phyloP scores from a whole-genome alignment of 2,113 vertebrate species.

The Aviceda subcristata region DNA sequence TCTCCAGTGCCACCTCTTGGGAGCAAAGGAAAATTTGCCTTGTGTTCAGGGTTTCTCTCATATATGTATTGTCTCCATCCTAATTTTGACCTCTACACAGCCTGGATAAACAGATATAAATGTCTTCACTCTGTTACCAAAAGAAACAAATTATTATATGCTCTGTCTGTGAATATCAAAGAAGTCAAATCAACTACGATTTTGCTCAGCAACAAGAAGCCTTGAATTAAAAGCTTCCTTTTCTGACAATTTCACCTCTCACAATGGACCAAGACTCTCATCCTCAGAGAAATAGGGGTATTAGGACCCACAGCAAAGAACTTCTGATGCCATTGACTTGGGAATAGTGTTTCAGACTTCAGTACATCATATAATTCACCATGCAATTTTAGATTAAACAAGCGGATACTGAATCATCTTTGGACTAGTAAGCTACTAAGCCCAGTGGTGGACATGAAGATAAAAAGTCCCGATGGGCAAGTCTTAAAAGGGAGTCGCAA shows the following conservation, averaged over 20 bases:
- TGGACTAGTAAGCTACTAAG: conserved; percentile 6
- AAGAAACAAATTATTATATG: neutral
- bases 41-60: neutral
- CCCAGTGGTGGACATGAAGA: conserved; percentile 42
- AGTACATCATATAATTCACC: neutral
- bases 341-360: neutral
- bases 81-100: neutral
- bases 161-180: neutral
- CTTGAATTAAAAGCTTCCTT: neutral
- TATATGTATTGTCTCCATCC: neutral
- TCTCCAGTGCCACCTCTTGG: neutral
- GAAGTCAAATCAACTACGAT: neutral
- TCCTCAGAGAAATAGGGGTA: neutral
- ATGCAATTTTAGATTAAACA: conserved; percentile 37
- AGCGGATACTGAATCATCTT: conserved; percentile 33
- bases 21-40: neutral
- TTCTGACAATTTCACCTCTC: neutral
- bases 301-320: neutral
- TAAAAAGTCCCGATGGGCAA: conserved; percentile 43
- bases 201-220: neutral
- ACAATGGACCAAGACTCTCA: neutral
- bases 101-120: neutral
- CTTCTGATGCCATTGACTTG: neutral
- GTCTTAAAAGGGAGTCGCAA: conserved; percentile 38
- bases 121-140: neutral